Percentiles rank a stretch among this genome's conserved stretches.
phyloP scores from a whole-genome alignment of 2,113 vertebrate species.

The Rhagologus leucostigma region DNA sequence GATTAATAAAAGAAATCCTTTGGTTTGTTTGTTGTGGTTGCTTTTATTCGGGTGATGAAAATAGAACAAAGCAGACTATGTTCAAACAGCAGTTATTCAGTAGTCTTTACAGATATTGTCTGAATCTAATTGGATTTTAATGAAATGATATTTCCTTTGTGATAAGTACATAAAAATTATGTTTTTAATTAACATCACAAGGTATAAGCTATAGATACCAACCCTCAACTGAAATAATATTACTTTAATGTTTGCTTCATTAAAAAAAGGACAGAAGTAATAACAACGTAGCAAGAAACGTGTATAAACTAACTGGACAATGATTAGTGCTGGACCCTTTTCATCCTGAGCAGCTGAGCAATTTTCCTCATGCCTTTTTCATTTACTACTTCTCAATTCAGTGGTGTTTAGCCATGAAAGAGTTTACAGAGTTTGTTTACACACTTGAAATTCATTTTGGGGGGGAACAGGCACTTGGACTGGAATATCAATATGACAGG shows the following conservation, averaged over 20 bases:
- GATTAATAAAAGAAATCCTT: slow-evolving; percentile 73
- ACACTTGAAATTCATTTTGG: not conserved
- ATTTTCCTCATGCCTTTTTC: slow-evolving; percentile 4
- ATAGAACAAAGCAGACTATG: slow-evolving; percentile 91
- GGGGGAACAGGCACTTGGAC: not conserved
- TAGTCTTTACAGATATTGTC: slow-evolving; percentile 83
- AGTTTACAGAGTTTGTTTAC: slow-evolving; percentile 34
- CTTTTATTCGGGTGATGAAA: slow-evolving; percentile 89
- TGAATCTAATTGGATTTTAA: slow-evolving; percentile 98
- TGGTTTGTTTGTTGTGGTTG: slow-evolving; percentile 84
- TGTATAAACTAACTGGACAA: slow-evolving; percentile 66
- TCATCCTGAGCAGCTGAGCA: not conserved
- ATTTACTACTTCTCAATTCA: not conserved
- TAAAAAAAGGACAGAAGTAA: slow-evolving; percentile 73
- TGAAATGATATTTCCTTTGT: slow-evolving; percentile 98
- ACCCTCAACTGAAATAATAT: slow-evolving; percentile 80
- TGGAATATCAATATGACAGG: not conserved
- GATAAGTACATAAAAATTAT: slow-evolving; percentile 92
- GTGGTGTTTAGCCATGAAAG: slow-evolving; percentile 34
- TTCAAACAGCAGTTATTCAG: slow-evolving; percentile 88
- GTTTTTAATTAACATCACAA: slow-evolving; percentile 97
- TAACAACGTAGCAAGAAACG: slow-evolving; percentile 61
- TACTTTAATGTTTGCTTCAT: slow-evolving; percentile 90
- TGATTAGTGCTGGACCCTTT: slow-evolving; percentile 52
- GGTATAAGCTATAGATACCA: slow-evolving; percentile 84